Base-by-base conservation (phyloP, 2,113 vertebrate genomes). In the Tauraco erythrolophus region DNA sequence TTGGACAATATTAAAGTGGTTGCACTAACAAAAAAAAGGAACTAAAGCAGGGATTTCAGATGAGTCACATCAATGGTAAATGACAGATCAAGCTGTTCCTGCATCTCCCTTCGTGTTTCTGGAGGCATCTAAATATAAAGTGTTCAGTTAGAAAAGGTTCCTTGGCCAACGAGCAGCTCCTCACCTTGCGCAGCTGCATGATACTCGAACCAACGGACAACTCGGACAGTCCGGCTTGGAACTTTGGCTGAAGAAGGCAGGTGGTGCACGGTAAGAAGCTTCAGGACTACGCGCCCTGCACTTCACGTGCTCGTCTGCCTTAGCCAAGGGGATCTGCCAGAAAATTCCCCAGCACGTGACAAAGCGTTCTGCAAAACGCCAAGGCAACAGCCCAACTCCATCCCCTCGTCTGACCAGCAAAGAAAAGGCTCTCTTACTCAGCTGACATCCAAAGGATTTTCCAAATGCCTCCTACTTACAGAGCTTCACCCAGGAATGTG, bases 391-490 rank as follows among this genome's bases (percentile, higher is more conserved):
- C 27, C 56, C 19, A 51, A 7, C 33, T 17, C 37, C 69, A 24
- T 13, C n/a, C 64, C 39, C 35, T 28, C 43, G 2, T 2, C 5
- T 21, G 45, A 15, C 35, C 76, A 22, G 50, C 61, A 16, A 12
- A 30, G 37, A 19, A 54, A 46, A 72, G 46, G n/a, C 27, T 11
- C 37, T 41, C 69, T 11, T 11, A 15, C 43, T 22, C 51, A 12
- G 51, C 21, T 12, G 66, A 25, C 28, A 37, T 0, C 74, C 66
- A 30, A 54, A 45, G 53, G 43, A 43, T 74, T 83, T 33, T 54
- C 50, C 57, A 31, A 60, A 82, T 1, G 37, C 28, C 0, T 0
- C 2, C 58, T 45, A 12, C 48, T 19, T 9, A 35, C n/a, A 1
- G 41, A 41, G 48, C 4, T 37, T 6, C 61, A 9, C 3, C 3